These are phyloP conservation scores for Gadopsis bispinosus DNA, from an alignment of 2,797 vertebrate genomes.

Conservation along the genomic window DNA sequence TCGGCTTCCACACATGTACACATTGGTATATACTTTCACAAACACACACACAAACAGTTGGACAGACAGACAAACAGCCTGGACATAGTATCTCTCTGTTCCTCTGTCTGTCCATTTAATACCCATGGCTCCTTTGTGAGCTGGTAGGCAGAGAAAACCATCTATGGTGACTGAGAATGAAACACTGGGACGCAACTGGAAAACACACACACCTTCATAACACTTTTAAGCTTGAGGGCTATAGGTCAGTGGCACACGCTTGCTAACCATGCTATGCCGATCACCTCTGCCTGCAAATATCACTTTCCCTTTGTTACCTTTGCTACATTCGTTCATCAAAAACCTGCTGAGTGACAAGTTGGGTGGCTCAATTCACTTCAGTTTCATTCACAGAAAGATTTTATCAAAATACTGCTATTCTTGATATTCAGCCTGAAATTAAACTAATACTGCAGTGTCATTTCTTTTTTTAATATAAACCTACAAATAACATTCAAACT, in stretches of 20 bases:
- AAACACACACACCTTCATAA: conserved; percentile 32
- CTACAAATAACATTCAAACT: conserved; percentile 22
- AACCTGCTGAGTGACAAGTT: conserved; percentile 15
- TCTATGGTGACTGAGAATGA: conserved; percentile 85
- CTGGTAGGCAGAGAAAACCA: conserved; percentile 89
- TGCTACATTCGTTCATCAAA: conserved; percentile 68
- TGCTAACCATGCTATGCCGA: conserved; percentile 4
- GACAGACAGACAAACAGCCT: conserved; percentile 22
- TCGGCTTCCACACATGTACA: conserved; percentile 20
- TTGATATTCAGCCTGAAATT: conserved; percentile 22
- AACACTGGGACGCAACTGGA: conserved; percentile 74
- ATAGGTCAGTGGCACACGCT: conserved; percentile 51
- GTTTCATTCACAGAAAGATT: conserved; percentile 26
- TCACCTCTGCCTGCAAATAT: conserved; percentile 20
- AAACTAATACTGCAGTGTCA: conserved; percentile 45
- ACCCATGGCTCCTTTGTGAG: conserved; percentile 85
- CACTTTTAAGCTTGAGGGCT: conserved; percentile 51
- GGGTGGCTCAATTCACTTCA: conserved; percentile 26
- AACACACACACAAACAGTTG: neutral
- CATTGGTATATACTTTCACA: neutral
- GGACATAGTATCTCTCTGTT: neutral
- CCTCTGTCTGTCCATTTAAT: conserved; percentile 43
- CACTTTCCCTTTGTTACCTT: conserved; percentile 71
- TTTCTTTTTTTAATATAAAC: conserved; percentile 7
- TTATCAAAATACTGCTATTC: conserved; percentile 15